Percentiles rank a stretch among this genome's conserved stretches.
Evolutionary conservation across 1,140 invertebrate species (phyloP).

Genomic region (Panagrolaimus sp.): DNA sequence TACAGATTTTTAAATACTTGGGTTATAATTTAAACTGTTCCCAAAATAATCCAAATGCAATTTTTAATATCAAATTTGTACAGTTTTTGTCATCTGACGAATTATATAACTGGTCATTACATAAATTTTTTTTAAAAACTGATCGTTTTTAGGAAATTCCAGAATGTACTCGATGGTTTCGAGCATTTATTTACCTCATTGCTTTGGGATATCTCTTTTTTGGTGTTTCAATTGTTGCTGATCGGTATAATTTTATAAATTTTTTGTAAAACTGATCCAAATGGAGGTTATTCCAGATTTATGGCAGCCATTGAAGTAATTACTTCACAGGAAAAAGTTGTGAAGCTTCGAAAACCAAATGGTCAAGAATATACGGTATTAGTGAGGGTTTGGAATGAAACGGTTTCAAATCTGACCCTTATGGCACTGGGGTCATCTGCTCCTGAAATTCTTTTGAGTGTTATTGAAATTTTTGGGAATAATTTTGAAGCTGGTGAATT

Average conservation of each 20-base stretch:
- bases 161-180: conserved; percentile 25
- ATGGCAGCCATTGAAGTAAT: conserved; percentile 99
- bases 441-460: conserved; percentile 64
- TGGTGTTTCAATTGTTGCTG: conserved; percentile 64
- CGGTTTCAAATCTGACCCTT: conserved; percentile 64
- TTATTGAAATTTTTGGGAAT: conserved; percentile 62
- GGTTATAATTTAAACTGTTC: too few species aligned
- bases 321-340: conserved; percentile 71
- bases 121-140: background rate
- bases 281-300: conserved; percentile 68
- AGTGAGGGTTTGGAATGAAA: conserved; percentile 64
- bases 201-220: conserved; percentile 63
- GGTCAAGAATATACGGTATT: conserved; percentile 61
- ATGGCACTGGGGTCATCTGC: conserved; percentile 65
- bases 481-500: conserved; percentile 60
- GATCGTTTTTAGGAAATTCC: conserved; percentile 30
- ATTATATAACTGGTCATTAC: too few species aligned
- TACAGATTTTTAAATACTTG: too few species aligned
- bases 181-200: conserved; percentile 57
- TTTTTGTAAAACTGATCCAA: background rate
- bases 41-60: too few species aligned
- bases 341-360: conserved; percentile 61
- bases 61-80: too few species aligned
- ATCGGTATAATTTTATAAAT: conserved; percentile 46
- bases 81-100: too few species aligned